Base-by-base conservation (phyloP, 64 coral and sea anemone genomes). In the Stichodactyla mertensii region DNA sequence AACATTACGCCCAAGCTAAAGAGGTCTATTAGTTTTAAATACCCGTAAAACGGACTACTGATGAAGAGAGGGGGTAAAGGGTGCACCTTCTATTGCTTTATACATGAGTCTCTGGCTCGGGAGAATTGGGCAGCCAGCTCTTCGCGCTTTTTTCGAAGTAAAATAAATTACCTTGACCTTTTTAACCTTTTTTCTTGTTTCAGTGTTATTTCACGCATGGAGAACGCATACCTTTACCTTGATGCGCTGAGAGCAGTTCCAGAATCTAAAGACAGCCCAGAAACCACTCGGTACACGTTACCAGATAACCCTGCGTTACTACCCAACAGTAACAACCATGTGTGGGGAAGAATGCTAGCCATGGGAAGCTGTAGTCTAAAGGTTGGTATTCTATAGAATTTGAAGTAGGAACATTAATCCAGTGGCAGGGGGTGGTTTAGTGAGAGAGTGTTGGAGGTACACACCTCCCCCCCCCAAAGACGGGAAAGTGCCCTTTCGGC, bases 321-420 rank as follows among this genome's bases (percentile, higher is more conserved):
- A 23, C 94, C 94, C 10, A 93, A 87, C 82, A 90, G 78, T 52
- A 79, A 71, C 12, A 77, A 27, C 5, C 94, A 97, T 64, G 87
- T 92, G 28, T 97, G 94, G 94, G 94, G 94, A 71, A 86, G 94
- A 59, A 71, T 93, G 62, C 16, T 97, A 45, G 91, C 91, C 10
- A 83, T 92, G 83, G 91, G 94, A 61, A 88, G 88, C 82, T 93
- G 88, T 14, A 52, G 27, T 53, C 18, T 93, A 2, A 83, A 93
- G 91, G 94, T 74, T 6, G 69, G 69, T 74, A 23, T 31, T 1
- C 3, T 66, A 20, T 59, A 16, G 36, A 45, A 45, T 45, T 45
- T 59, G 4, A 59, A 10, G 57, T 16, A 12, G 57, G 57, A 59
- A 59, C 57, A 10, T 59, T 3, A 45, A 45, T 45, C 1, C 36